Base-by-base conservation (phyloP, 2,113 vertebrate species). In the Ceratotherium simum region DNA sequence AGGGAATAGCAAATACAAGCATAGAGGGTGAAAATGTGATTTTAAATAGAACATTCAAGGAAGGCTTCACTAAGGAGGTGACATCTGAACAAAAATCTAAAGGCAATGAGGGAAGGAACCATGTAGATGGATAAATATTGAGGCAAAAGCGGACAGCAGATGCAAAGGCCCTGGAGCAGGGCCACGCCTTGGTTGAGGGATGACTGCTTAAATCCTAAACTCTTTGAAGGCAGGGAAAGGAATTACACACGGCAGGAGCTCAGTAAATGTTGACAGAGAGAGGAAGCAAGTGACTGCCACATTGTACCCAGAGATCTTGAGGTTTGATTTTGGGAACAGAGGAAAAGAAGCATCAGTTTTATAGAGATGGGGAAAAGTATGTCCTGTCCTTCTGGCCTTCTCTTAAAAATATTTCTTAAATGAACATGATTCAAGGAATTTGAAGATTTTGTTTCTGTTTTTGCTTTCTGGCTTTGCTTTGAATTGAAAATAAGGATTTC, bases 361-460 rank as follows among this genome's bases (percentile, higher is more conserved):
- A 86, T 33, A 64, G 90, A 87, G 27, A 27, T 82, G 31, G 39
- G 60, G 78, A 81, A 80, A 86, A 86, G 48, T 23, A 76, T 56
- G 58, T 36, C 65, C 58, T 84, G 14, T 95, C 56, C 65, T 93
- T 76, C 80, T 54, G 76, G 36, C 7, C 23, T 90, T 82, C 39
- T 90, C 64, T 96, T 91, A 79, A 96, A 96, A 91, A 83, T 82
- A 86, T 31, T 95, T 92, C 75, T 65, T 29, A 88, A 78, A 67
- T 75, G 56, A 29, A 81, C 25, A 93, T 79, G 31, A 81, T 46
- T 67, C 64, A 91, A 91, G n/a, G n/a, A 84, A 96, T 62, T 33
- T 25, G 36, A 90, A 91, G 69, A 86, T 90, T 95, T 90, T 84
- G 6, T 82, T 70, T 85, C 89, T 81, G 25, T 29, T 56, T 86